These are phyloP conservation scores for Melanophora roralis DNA, from an alignment of 2,888 invertebrate species.

Conservation along the genomic window DNA sequence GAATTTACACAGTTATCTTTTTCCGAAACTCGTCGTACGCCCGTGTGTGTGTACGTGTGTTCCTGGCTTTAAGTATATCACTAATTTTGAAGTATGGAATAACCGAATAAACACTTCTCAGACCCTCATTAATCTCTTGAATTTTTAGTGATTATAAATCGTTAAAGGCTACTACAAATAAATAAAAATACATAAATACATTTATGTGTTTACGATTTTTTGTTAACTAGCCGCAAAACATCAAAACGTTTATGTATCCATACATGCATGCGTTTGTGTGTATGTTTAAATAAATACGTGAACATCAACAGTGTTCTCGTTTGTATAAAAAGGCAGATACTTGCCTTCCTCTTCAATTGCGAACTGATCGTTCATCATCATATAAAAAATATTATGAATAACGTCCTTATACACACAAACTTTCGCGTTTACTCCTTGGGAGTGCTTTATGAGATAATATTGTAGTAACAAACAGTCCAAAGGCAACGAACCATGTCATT, in stretches of 20 bases:
- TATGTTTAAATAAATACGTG: slow-evolving; percentile 17
- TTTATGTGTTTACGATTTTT: slow-evolving; percentile 30
- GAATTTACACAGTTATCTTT: too few relatives aligned
- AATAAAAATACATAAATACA: too few relatives aligned
- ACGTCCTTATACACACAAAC: slow-evolving; percentile 1
- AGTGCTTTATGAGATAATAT: slow-evolving; percentile 33
- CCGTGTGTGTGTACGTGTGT: too few relatives aligned
- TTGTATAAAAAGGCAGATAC: slow-evolving; percentile 2
- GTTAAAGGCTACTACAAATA: slow-evolving; percentile 51
- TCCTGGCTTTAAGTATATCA: too few relatives aligned
- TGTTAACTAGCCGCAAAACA: slow-evolving; percentile 55
- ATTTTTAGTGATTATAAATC: slow-evolving; percentile 51
- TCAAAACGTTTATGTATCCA: slow-evolving; percentile 1
- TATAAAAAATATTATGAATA: slow-evolving; percentile 45
- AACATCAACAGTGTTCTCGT: slow-evolving; percentile 8
- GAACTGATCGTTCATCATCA: slow-evolving; percentile 30
- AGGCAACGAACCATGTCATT: slow-evolving; percentile 58
- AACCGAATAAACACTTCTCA: not conserved
- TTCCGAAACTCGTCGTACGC: too few relatives aligned
- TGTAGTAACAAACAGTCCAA: slow-evolving; percentile 40
- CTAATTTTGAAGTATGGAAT: too few relatives aligned
- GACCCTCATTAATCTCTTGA: slow-evolving; percentile 36
- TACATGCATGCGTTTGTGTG: not conserved
- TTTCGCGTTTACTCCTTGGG: slow-evolving; percentile 16
- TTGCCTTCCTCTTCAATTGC: slow-evolving; percentile 17